Percentiles rank a stretch among this genome's conserved stretches.
Conservation (phyloP, 1,140 invertebrate species). For the Drosophila equinoxialis region DNA sequence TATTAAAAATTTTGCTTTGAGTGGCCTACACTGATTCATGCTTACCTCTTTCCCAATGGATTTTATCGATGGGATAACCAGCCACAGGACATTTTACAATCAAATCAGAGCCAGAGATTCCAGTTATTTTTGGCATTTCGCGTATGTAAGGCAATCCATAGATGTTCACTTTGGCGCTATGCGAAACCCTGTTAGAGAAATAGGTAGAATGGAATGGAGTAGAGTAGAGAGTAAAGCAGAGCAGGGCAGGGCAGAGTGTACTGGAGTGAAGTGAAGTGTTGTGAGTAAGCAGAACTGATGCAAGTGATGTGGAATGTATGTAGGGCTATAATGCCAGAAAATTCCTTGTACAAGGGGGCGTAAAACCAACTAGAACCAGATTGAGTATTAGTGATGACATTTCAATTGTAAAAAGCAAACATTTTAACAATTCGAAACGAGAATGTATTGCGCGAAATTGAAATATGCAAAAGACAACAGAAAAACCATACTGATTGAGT, state of each 20-base stretch:
- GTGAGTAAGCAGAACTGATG: not conserved
- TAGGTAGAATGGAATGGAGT: conserved; percentile 33
- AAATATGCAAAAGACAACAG: too few species aligned
- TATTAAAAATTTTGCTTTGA: too few species aligned
- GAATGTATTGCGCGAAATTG: too few species aligned
- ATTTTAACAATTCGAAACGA: too few species aligned
- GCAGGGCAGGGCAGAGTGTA: not conserved
- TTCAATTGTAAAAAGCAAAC: not conserved
- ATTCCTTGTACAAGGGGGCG: not conserved
- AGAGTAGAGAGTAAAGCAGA: conserved; percentile 13
- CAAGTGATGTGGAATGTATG: conserved; percentile 10
- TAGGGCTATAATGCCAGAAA: not conserved
- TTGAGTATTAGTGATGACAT: conserved; percentile 12
- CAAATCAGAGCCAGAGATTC: conserved; percentile 93
- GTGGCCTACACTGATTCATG: conserved; percentile 6
- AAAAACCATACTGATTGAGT: too few species aligned
- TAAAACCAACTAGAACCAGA: conserved; percentile 3
- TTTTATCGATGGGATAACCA: conserved; percentile 94
- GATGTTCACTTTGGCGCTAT: conserved; percentile 94
- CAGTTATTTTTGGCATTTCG: conserved; percentile 95
- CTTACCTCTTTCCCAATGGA: conserved; percentile 94
- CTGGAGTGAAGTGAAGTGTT: not conserved
- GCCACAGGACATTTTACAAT: conserved; percentile 96
- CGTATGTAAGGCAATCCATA: conserved; percentile 95
- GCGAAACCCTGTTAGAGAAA: conserved; percentile 85